Evolutionary conservation across 1,140 invertebrate species (phyloP).

Genomic region (Sycophaga agraensis): DNA sequence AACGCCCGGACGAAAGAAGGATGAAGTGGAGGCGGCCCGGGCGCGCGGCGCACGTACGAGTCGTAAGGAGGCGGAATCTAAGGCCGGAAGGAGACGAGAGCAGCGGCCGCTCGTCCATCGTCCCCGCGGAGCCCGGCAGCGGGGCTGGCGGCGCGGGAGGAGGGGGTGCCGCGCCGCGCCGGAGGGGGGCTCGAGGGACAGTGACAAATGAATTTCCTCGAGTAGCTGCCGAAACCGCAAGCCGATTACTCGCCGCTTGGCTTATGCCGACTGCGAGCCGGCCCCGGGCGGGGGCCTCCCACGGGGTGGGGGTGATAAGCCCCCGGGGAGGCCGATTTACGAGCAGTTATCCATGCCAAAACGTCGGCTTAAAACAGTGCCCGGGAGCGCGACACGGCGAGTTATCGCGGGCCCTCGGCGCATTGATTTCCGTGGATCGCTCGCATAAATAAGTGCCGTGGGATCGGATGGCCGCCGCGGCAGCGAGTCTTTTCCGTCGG

Average conservation of each 20-base stretch:
- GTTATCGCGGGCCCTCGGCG: constrained; percentile 12
- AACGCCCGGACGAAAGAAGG: no score
- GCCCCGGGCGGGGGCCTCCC: no score
- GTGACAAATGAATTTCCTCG: constrained; percentile 36
- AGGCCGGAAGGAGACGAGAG: not conserved
- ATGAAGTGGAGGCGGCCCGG: no score
- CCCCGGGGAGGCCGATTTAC: no score
- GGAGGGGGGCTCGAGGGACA: constrained; percentile 6
- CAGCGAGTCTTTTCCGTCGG: no score
- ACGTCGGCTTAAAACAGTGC: constrained; percentile 18
- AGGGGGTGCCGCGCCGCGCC: not conserved
- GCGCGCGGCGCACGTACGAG: no score
- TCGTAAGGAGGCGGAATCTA: no score
- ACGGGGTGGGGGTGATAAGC: not conserved
- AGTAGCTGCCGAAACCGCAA: constrained; percentile 28
- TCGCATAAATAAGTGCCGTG: constrained; percentile 20
- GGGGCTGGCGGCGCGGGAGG: not conserved
- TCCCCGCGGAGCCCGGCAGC: not conserved
- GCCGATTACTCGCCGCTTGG: constrained; percentile 33
- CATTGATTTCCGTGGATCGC: constrained; percentile 15
- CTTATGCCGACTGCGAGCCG: constrained; percentile 12
- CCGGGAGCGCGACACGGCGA: constrained; percentile 6
- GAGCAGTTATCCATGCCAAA: constrained; percentile 22
- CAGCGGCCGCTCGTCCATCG: constrained; percentile 9
- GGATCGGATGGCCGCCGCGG: no score